Evolutionary conservation across 2,113 vertebrate genomes (phyloP).

Genomic region (Zosterops lateralis): DNA sequence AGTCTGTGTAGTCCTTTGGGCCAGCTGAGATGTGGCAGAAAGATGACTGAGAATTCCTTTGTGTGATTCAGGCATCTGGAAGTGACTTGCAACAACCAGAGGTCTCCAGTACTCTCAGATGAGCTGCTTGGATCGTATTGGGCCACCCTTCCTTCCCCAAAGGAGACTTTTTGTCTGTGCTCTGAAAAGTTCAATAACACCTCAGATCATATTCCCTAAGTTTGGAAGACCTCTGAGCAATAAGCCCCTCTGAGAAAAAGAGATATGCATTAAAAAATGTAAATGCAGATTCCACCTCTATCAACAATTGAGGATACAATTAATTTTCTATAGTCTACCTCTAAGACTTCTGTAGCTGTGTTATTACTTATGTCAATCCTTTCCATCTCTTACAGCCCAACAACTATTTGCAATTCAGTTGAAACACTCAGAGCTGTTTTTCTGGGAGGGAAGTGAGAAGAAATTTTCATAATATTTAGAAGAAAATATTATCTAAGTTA

Average conservation of each 20-base stretch:
- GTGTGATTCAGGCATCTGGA: background rate
- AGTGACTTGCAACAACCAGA: background rate
- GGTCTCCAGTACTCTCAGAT: background rate
- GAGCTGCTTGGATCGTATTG: background rate
- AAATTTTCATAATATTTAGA: background rate
- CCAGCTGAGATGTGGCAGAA: background rate
- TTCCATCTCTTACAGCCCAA: background rate
- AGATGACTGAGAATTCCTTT: background rate
- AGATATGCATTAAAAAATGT: background rate
- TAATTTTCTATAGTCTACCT: background rate
- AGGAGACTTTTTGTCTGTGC: background rate
- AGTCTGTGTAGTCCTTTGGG: too few relatives aligned
- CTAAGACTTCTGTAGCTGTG: background rate
- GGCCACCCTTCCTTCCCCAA: background rate
- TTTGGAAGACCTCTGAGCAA: background rate
- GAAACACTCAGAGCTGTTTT: background rate
- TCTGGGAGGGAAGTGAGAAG: background rate
- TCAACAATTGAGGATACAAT: background rate
- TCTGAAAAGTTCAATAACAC: background rate
- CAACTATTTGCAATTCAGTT: background rate
- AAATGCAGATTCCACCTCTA: background rate
- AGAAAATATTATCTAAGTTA: background rate
- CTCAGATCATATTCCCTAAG: background rate
- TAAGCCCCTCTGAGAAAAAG: background rate
- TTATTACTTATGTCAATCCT: background rate